Evolutionary conservation across 2,113 vertebrate species (phyloP).

Genomic region (Syrmaticus mikado): DNA sequence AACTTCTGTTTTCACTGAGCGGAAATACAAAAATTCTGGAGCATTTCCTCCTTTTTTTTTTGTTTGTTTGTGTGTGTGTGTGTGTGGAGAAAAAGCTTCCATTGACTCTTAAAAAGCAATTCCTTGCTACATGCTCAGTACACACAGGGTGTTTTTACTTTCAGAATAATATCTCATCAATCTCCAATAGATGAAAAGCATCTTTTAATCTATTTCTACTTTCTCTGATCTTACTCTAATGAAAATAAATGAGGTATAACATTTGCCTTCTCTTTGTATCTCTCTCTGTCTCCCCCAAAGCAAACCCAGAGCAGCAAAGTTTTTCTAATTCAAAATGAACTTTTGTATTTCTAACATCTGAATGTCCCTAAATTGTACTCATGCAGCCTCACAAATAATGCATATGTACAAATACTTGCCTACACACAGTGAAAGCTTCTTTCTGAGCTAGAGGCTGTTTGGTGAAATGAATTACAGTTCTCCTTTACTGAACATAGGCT

Average conservation of each 20-base stretch:
- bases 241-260: constrained; percentile 47
- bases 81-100: neutral
- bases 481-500: neutral
- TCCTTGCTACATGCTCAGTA: neutral
- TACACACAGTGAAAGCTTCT: neutral
- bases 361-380: neutral
- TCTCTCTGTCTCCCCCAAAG: neutral
- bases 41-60: neutral
- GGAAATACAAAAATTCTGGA: neutral
- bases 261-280: neutral
- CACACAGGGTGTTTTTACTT: neutral
- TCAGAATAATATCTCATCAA: neutral
- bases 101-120: neutral
- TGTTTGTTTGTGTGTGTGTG: too few relatives aligned
- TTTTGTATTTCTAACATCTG: neutral
- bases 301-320: neutral
- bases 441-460: neutral
- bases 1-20: neutral
- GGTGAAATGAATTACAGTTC: neutral
- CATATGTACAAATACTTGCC: rapidly evolving
- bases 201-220: constrained; percentile 20
- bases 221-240: neutral
- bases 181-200: constrained; percentile 16
- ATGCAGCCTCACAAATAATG: neutral
- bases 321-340: neutral